Evolutionary conservation across 2,113 vertebrate genomes (phyloP), one percentile per base, ranked within the genome.

Genomic region (Parus major): DNA sequence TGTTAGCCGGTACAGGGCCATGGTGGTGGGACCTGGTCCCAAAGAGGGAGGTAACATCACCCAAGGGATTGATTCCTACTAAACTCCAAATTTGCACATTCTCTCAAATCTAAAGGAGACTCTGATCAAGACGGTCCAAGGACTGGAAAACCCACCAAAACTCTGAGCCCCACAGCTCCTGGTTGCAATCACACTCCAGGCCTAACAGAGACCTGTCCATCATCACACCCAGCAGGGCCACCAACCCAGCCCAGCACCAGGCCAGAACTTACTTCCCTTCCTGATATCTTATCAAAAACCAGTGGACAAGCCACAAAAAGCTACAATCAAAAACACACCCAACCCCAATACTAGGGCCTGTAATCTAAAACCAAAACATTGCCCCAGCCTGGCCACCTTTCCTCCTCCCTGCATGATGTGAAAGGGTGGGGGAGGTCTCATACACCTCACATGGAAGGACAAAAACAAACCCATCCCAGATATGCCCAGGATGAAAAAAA

Each of bases 401-500:
- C 55, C 85, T 78, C 80, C 87, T 82, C 87, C 78, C 83, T 31
- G 57, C 10, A 22, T 72, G 76, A 91, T 72, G 70, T 12, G 76
- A 72, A 76, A 80, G 89, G 76, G 76, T 85, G 88, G 65, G 75
- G 72, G 88, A 96, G 88, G 86, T 86, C 96, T 90, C 46, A 28
- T 71, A 83, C 31, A 92, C 97, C 96, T 95, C 89, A 59, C 96
- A 91, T 88, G 86, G 95, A 97, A 95, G 96, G 95, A 98, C 91
- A 96, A 97, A 97, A 97, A 96, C 97, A 97, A 80, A 94, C 92
- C 97, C 97, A 97, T 97, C 98, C 98, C 98, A 98, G 97, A 97
- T 96, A 97, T 97, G 93, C 93, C 94, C 96, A 70, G 95, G 96
- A 29, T 96, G 96, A 72, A 96, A 96, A 97, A 61, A 39, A 75